Percentiles rank a stretch among this genome's conserved stretches.
Evolutionary conservation across 2,888 invertebrate genomes (phyloP).

Genomic region (Parasteatoda lunata): DNA sequence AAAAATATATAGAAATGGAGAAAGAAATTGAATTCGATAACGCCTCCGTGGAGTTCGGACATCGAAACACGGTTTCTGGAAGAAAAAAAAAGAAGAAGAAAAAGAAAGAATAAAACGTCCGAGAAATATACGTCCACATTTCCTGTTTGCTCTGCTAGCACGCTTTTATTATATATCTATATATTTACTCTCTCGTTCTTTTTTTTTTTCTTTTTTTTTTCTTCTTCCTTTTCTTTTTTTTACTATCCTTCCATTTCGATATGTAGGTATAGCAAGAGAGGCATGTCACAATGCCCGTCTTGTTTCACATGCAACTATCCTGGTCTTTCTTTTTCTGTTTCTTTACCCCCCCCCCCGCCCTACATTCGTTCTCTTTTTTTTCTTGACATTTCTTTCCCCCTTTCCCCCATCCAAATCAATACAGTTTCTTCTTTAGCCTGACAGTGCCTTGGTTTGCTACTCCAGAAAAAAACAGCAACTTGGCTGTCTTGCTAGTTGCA

Average conservation of each 20-base stretch:
- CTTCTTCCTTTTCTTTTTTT: neutral
- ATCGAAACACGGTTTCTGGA: neutral
- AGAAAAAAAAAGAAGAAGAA: conserved; percentile 25
- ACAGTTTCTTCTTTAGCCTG: no score
- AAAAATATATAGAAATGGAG: conserved; percentile 10
- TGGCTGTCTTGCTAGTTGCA: no score
- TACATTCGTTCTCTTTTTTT: conserved; percentile 13
- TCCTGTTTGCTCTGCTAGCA: conserved; percentile 65
- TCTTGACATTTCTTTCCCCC: conserved; percentile 6
- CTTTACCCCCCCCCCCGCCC: neutral
- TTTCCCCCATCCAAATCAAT: no score
- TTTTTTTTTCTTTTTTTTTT: neutral
- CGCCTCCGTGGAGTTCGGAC: conserved; percentile 16
- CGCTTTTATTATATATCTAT: conserved; percentile 63
- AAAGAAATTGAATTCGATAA: conserved; percentile 66
- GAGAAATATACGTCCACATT: conserved; percentile 61
- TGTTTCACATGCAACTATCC: conserved; percentile 64
- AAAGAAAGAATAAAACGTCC: conserved; percentile 16
- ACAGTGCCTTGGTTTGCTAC: no score
- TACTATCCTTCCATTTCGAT: conserved; percentile 44
- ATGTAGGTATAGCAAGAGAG: conserved; percentile 32
- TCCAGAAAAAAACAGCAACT: no score
- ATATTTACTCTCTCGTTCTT: conserved; percentile 11
- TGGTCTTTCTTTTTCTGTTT: conserved; percentile 15
- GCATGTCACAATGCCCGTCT: conserved; percentile 66